These are phyloP conservation scores for Forbesichthys papilliferus DNA, from an alignment of 2,113 vertebrate species.

Conservation along the genomic window DNA sequence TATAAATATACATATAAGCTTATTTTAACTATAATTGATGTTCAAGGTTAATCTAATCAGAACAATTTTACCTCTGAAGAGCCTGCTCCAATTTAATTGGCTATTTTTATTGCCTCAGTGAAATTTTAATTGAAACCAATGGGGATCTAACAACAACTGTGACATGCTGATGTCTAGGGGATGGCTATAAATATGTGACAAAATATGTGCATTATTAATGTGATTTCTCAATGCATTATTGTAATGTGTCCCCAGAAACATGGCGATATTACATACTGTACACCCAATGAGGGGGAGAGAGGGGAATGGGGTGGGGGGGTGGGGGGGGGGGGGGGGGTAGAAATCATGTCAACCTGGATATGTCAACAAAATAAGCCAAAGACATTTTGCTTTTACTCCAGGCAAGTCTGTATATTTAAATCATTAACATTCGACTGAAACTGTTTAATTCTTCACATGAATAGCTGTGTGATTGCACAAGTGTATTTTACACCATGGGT, in stretches of 20 bases:
- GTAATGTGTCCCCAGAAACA: conserved; percentile 65
- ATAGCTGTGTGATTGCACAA: conserved; percentile 2
- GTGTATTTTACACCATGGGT: neutral
- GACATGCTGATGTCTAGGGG: conserved; percentile 81
- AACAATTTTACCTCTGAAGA: conserved; percentile 79
- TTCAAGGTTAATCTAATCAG: conserved; percentile 86
- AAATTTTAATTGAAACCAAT: conserved; percentile 84
- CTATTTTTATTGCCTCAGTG: conserved; percentile 83
- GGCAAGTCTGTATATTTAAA: conserved; percentile 47
- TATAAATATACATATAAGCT: conserved; percentile 74
- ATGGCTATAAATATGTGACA: conserved; percentile 82
- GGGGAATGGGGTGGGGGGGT: neutral
- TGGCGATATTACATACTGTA: conserved; percentile 51
- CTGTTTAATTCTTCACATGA: conserved; percentile 27
- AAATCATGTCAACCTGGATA: conserved; percentile 53
- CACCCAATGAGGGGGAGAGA: conserved; percentile 19
- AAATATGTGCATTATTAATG: conserved; percentile 83
- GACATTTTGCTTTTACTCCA: conserved; percentile 44
- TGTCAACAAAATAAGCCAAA: conserved; percentile 59
- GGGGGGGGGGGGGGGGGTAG: neutral
- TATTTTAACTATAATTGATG: conserved; percentile 79
- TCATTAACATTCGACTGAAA: conserved; percentile 32
- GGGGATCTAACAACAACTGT: conserved; percentile 84
- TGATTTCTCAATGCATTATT: conserved; percentile 76
- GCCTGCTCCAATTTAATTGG: conserved; percentile 83